Conservation (phyloP, 2,113 vertebrate genomes). For the Aegypius monachus region DNA sequence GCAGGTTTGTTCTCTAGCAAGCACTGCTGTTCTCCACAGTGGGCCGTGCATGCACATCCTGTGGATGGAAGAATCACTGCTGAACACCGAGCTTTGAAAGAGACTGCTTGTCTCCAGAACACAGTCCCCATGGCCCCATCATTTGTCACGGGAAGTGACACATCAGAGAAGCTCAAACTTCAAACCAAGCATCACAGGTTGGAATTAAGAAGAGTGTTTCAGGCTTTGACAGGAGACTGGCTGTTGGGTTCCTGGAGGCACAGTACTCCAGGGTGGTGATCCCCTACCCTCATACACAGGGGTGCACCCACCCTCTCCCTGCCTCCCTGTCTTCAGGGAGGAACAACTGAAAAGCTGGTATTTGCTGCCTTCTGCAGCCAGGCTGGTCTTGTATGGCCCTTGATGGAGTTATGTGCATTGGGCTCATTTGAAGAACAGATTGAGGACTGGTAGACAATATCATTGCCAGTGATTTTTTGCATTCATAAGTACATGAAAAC, state of each 20-base stretch:
- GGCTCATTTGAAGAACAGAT: background rate
- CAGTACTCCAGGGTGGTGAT: background rate
- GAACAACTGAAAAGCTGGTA: background rate
- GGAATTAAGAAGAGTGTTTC: background rate
- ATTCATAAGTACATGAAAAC: background rate
- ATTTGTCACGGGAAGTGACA: background rate
- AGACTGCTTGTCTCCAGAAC: background rate
- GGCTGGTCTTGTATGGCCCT: background rate
- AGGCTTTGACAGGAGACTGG: background rate
- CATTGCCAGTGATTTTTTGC: background rate
- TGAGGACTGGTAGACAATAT: background rate
- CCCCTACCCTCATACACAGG: no score
- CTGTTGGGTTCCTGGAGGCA: background rate
- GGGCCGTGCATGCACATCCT: rapidly evolving
- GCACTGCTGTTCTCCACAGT: background rate
- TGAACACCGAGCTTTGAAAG: background rate
- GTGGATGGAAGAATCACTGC: background rate
- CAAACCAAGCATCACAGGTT: background rate
- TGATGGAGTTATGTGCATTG: background rate
- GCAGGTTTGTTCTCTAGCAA: background rate
- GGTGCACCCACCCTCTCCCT: background rate
- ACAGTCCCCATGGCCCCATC: background rate
- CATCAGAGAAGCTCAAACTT: background rate
- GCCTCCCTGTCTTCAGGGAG: background rate
- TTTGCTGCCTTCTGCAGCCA: background rate